phyloP scores from a whole-genome alignment of 92 coral and sea anemone species.

The Hydrozoanthus gracilis region DNA sequence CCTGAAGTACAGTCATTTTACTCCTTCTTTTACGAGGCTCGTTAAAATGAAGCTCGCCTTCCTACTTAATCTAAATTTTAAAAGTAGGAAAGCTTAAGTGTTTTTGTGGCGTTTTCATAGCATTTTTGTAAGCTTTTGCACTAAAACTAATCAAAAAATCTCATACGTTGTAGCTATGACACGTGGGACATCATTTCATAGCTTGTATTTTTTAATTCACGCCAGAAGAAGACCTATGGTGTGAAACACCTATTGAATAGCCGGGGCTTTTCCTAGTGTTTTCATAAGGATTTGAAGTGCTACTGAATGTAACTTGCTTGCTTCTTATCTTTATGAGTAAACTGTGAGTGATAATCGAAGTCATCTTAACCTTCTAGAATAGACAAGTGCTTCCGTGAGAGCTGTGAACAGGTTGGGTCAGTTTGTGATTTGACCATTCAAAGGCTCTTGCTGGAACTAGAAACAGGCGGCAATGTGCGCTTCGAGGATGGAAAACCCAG shows the following conservation, averaged over 20 bases:
- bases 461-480: constrained; percentile 97
- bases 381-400: constrained; percentile 76
- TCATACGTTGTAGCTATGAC: constrained; percentile 24
- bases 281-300: constrained; percentile 6
- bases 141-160: constrained; percentile 3
- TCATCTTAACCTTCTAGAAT: constrained; percentile 56
- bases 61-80: no score
- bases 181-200: constrained; percentile 34
- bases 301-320: constrained; percentile 1
- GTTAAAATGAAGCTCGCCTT: no score
- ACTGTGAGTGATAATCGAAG: no score
- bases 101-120: constrained; percentile 4
- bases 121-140: constrained; percentile 10
- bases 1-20: no score
- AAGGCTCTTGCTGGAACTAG: constrained; percentile 85
- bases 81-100: not conserved
- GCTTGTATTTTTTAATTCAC: constrained; percentile 18
- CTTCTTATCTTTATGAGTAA: no score
- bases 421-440: constrained; percentile 90
- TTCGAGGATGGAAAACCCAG: constrained; percentile 92
- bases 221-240: not conserved
- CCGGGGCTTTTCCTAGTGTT: constrained; percentile 8
- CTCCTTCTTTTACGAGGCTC: no score
- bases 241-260: constrained; percentile 15
- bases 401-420: constrained; percentile 84